Base-by-base conservation (phyloP, 1,140 invertebrate species). In the Steinernema khuongi region DNA sequence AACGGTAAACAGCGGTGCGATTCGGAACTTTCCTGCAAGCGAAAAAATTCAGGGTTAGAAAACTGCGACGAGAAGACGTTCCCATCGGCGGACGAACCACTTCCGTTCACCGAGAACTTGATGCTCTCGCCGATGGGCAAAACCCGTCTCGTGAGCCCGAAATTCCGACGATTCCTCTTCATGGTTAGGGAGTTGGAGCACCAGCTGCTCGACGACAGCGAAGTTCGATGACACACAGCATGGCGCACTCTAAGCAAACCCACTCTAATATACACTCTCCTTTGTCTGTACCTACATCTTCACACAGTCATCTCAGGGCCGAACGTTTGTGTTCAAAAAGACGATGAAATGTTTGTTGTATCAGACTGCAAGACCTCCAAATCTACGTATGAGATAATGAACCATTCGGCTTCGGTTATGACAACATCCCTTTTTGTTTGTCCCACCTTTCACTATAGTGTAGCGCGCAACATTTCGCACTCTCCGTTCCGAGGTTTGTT, bases 151-250 rank as follows among this genome's bases (percentile, higher is more conserved):
- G 69, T 33, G 36, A 78, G 82, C 32, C 77, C 82, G 31, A 69
- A 79, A 4, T 81, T 79, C 50, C 80, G 74, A 43, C 83, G 74
- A 31, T 81, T 81, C 71, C 69, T 81, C 31, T 31, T 44, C 29
- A 82, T 78, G 30, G 80, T 81, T 1, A 18, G 70, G 17, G 81
- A 81, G 68, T 43, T 85, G 28, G 80, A 81, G 74, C 60, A 74
- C 29, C 80, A 82, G 19, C 73, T 85, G 69, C 44, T 81, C 17
- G 31, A 76, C 60, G 74, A 76, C n/a, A 67, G 67, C 71, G 50
- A 76, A 28, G 31, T 33, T 32, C 36, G 74, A 32, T 72, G 44
- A 72, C 70, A 11, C 44, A 41, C n/a, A 7, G 36, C 36, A 7
- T 41, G 7, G 36, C 36, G 7, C 36, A n/a, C 36, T 41, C 36